These are phyloP conservation scores for Diorhabda sublineata DNA, from an alignment of 1,140 invertebrate genomes.

Conservation along the genomic window DNA sequence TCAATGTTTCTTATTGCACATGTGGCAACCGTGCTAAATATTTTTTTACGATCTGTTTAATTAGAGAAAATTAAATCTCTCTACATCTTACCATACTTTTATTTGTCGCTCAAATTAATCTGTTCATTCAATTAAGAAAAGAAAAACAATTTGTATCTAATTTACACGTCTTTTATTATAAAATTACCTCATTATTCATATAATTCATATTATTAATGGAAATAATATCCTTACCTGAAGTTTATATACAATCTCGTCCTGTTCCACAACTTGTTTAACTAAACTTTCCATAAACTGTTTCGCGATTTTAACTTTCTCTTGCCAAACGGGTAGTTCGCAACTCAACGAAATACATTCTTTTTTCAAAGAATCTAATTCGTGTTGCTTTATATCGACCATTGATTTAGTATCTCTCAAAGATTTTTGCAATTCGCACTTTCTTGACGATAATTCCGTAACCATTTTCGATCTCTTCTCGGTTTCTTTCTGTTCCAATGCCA, in stretches of 20 bases:
- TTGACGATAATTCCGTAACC: slow-evolving; percentile 4
- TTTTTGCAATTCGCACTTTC: slow-evolving; percentile 11
- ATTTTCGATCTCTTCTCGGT: background rate
- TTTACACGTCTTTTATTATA: too few relatives aligned
- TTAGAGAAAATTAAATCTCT: too few relatives aligned
- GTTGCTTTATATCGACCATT: background rate
- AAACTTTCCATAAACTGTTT: slow-evolving; percentile 15
- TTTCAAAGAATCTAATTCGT: background rate
- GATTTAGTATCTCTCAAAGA: background rate
- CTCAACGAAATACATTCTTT: background rate
- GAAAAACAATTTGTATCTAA: too few relatives aligned
- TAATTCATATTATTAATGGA: too few relatives aligned
- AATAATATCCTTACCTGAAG: slow-evolving; percentile 1
- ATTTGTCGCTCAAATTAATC: too few relatives aligned
- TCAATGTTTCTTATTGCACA: too few relatives aligned
- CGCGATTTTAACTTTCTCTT: slow-evolving; percentile 14
- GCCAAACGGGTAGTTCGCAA: slow-evolving; percentile 1
- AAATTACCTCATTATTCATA: too few relatives aligned
- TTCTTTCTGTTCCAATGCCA: background rate
- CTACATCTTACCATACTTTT: too few relatives aligned
- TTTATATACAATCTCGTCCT: slow-evolving; percentile 1
- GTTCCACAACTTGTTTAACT: slow-evolving; percentile 10
- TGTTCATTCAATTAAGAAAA: too few relatives aligned
- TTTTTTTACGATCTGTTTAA: too few relatives aligned
- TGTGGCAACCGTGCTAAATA: too few relatives aligned